Base-by-base conservation (phyloP, 1,140 invertebrate species). In the Scaptomyza graminum region DNA sequence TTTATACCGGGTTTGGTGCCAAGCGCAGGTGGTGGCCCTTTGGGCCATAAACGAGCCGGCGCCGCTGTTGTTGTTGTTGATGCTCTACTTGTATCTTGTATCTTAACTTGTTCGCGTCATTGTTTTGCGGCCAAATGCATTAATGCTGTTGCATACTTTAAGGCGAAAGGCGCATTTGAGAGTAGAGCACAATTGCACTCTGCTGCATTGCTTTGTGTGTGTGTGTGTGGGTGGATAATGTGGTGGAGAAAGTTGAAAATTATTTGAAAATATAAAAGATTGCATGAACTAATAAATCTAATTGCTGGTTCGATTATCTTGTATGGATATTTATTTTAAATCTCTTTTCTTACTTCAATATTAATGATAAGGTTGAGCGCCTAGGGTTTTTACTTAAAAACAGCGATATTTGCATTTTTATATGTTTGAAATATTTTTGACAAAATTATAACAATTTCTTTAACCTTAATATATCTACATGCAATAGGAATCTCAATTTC, bases 71-170 rank as follows among this genome's bases (percentile, higher is more conserved):
- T 41, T 41, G 56, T 22, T 28, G 16, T 9, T 8, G 11, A n/a
- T 41, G 56, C 25, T 1, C 37, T 25, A 43, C 28, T 34, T 34
- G 31, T 34, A 60, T 54, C 39, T 73, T 60, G 54, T 28, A 71
- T 61, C 44, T 56, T 16, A 55, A 43, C 34, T 52, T 59, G 59
- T 22, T 46, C 60, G 22, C 60, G 65, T 65, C 74, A 70, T 75
- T 78, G 75, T 77, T 70, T 70, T 70, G 71, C 75, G 64, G 39
- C 65, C 65, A 62, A 74, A 77, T 77, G 75, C 75, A 75, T 62
- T 75, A 78, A 75, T 75, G 72, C 72, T 66, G 62, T 75, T 78
- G 75, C 75, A 78, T 78, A 78, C 67, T 57, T 61, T 43, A 70
- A 55, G 61, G 55, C 43, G 39, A 8, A 41, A 3, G 22, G 22